A percentile compares a stretch with the other conserved stretches of the same genome.
phyloP scores from a whole-genome alignment of 2,797 vertebrate genomes.

The Triplophysa yarkandensis region DNA sequence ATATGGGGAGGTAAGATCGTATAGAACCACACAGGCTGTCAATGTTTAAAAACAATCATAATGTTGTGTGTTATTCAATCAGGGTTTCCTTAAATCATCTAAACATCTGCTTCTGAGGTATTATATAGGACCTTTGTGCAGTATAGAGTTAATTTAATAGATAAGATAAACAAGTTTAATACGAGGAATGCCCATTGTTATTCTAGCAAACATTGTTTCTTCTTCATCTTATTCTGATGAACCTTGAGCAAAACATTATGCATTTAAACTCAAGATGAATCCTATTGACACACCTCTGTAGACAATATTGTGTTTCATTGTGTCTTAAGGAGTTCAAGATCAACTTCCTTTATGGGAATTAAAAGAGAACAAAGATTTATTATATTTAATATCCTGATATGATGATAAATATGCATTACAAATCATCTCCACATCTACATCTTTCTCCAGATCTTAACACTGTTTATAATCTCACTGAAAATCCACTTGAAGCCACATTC shows the following conservation, averaged over 20 bases:
- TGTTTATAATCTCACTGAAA: too few species aligned
- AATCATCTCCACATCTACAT: not conserved
- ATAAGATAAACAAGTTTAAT: not conserved
- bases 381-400: not conserved
- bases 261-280: not conserved
- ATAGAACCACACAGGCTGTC: not conserved
- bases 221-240: not conserved
- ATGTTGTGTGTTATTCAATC: not conserved
- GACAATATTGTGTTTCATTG: not conserved
- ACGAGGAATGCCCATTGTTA: not conserved
- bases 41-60: not conserved
- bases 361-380: not conserved
- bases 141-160: not conserved
- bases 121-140: not conserved
- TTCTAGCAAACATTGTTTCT: constrained; percentile 5
- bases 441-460: too few species aligned
- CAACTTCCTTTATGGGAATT: too few species aligned
- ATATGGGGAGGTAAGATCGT: constrained; percentile 96
- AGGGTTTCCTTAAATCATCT: not conserved
- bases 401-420: not conserved
- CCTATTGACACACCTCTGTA: not conserved
- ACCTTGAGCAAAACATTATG: not conserved
- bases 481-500: not conserved
- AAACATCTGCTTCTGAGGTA: not conserved
- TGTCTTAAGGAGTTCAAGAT: not conserved